Evolutionary conservation across 2,888 invertebrate genomes (phyloP).

Genomic region (Gari tellinella): DNA sequence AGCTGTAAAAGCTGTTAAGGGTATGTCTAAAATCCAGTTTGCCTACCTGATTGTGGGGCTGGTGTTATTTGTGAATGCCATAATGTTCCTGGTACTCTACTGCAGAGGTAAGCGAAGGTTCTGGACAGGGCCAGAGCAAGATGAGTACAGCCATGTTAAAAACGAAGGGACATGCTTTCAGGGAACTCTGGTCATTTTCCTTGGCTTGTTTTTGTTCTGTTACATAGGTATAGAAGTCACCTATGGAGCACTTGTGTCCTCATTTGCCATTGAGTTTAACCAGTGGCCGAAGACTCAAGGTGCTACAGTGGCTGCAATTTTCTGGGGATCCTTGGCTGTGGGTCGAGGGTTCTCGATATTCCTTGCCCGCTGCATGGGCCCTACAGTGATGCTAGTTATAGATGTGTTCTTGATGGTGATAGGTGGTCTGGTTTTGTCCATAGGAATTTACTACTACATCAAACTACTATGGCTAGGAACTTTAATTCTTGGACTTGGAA

Average conservation of each 20-base stretch:
- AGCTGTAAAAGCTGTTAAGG: slow-evolving; percentile 63
- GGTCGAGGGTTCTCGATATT: slow-evolving; percentile 84
- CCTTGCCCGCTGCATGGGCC: slow-evolving; percentile 82
- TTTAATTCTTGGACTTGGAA: slow-evolving; percentile 83
- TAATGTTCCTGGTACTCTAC: slow-evolving; percentile 82
- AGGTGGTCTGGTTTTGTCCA: slow-evolving; percentile 81
- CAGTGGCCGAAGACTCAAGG: slow-evolving; percentile 80
- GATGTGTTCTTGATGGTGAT: slow-evolving; percentile 80
- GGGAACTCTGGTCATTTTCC: slow-evolving; percentile 77
- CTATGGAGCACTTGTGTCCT: slow-evolving; percentile 84
- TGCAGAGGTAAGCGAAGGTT: slow-evolving; percentile 69
- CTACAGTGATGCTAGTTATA: slow-evolving; percentile 82
- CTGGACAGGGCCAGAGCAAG: slow-evolving; percentile 4
- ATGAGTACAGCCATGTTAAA: slow-evolving; percentile 26
- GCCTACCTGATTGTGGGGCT: slow-evolving; percentile 84
- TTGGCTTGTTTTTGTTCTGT: slow-evolving; percentile 83
- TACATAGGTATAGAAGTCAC: slow-evolving; percentile 85
- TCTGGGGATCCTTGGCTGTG: slow-evolving; percentile 85
- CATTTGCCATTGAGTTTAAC: slow-evolving; percentile 81
- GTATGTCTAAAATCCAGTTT: slow-evolving; percentile 82
- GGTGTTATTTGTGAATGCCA: slow-evolving; percentile 79
- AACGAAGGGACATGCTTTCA: slow-evolving; percentile 38
- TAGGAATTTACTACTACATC: slow-evolving; percentile 73
- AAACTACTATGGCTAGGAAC: slow-evolving; percentile 83
- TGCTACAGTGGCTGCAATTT: slow-evolving; percentile 83